Base-by-base conservation (phyloP, 2,113 vertebrate species). In the Patagioenas fasciata region DNA sequence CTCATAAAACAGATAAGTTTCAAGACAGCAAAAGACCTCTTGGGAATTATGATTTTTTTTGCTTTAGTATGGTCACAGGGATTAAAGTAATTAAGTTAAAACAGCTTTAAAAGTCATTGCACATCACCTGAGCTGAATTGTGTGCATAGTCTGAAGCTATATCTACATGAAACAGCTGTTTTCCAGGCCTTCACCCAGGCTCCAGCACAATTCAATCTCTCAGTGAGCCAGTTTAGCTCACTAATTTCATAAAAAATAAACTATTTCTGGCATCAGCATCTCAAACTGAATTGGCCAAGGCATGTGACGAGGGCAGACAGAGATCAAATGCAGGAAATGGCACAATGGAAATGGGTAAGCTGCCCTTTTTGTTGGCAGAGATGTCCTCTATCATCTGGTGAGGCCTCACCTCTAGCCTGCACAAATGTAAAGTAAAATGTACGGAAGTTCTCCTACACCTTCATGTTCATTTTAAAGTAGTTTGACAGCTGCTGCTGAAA, bases 71-170 rank as follows among this genome's bases (percentile, higher is more conserved):
- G 18, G 54, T 65, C 83, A 86, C 75, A 65, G 53, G 50, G 85
- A 69, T 47, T 25, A 65, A 79, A 88, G 58, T 79, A 96, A 95
- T 82, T 38, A 50, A 88, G 78, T 94, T 95, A 89, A 85, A 95
- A 42, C 20, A 80, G 81, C 78, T 73, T 31, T 16, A 70, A 48
- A 80, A 91, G 66, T 94, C 75, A 85, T 57, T 90, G 71, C 21
- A 79, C 72, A 44, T 82, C 74, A 70, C 74, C 85, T 61, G 78
- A 95, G 66, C 85, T 79, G 78, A 89, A 44, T 5, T 34, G 77
- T 10, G 5, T 2, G 24, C 44, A 38, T 47, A 38, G 42, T 1
- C 25, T 70, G 69, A 40, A 73, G 84, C 64, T 60, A 15, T 13
- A 50, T 29, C 53, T 23, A 31, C 80, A 54, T 13, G 44, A 28